Base-by-base conservation (phyloP, 2,797 vertebrate genomes). In the Platyrinchus mystaceus region DNA sequence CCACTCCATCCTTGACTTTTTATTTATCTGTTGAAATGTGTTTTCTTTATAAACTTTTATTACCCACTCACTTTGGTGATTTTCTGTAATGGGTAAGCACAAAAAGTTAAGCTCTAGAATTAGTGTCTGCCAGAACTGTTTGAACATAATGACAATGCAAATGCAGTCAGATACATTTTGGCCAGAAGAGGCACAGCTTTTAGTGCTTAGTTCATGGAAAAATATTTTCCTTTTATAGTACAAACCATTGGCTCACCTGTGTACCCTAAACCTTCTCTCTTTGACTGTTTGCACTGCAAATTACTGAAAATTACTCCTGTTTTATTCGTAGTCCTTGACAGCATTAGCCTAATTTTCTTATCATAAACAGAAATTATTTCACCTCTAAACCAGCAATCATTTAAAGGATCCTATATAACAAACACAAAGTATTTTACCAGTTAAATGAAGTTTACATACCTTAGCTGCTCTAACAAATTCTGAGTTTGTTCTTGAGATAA, bases 71-170 rank as follows among this genome's bases (percentile, higher is more conserved):
- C 55, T 90, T 32, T 0, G 28, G 44, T 81, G 50, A 64, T 71
- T 34, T 83, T 89, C 69, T 88, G 3, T 58, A 90, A 62, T 14
- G 39, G 22, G n/a, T 41, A 39, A 84, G 26, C 46, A 67, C 64
- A 59, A 59, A 69, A 95, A 76, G 12, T 34, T 68, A 60, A 92
- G 37, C 34, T 89, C 37, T 49, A 62, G 62, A 77, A 58, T n/a
- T 26, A 55, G n/a, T 1, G 15, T 43, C 46, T 63, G 20, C 19
- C 50, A 83, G 62, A 87, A 74, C 47, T 50, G 46, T 64, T 68
- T 70, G 36, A 77, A 63, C 4, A 7, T 30, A 84, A 50, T 0
- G 1, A 58, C 1, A 5, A 41, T 11, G n/a, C 14, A n/a, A 1
- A 0, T 18, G 26, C 28, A 52, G 32, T n/a, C 12, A 76, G 32